Base-by-base conservation (phyloP, 1,140 invertebrate species). In the Lepidurus arcticus region DNA sequence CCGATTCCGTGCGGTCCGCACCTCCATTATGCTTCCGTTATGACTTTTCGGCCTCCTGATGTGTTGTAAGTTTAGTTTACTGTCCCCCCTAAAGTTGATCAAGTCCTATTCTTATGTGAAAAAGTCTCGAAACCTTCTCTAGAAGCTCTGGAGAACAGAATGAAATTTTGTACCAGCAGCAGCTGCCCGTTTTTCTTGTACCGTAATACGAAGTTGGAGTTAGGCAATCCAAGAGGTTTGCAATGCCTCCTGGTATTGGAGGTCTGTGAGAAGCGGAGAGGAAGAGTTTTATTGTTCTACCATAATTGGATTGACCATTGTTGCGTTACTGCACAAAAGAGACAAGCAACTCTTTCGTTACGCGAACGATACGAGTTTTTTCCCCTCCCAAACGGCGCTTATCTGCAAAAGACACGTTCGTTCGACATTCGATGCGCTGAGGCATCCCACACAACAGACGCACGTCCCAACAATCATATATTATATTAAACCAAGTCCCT, bases 361-460 rank as follows among this genome's bases (percentile, higher is more conserved):
- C 53, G 53, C 53, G 53, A 65, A 65, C 53, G 53, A 65, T 65
- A 65, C 13, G 53, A 65, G 53, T 65, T 11, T 13, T 13, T 65
- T 65, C 16, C 53, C 21, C 53, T n/a, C 53, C 21, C 16, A 13
- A 16, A 65, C 53, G 8, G 53, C 21, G 53, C 53, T 65, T 65
- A 65, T 65, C 53, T 65, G 16, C 16, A 21, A 65, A 21, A 7
- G 21, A n/a, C 53, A 65, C 21, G 53, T 65, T 65, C 53, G 53
- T 21, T 65, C 53, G 53, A 65, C 53, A 65, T 65, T 65, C 53
- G 53, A 65, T 65, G 53, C 53, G 53, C 53, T 65, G 53, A 65
- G 53, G 21, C 53, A 65, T 65, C 53, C 53, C 53, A 16, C 7
- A 65, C 53, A 65, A 65, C n/a, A 65, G 53, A 65, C 53, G 21